Conservation (phyloP, 2,888 invertebrate species). For the Antheraea assamensis region DNA sequence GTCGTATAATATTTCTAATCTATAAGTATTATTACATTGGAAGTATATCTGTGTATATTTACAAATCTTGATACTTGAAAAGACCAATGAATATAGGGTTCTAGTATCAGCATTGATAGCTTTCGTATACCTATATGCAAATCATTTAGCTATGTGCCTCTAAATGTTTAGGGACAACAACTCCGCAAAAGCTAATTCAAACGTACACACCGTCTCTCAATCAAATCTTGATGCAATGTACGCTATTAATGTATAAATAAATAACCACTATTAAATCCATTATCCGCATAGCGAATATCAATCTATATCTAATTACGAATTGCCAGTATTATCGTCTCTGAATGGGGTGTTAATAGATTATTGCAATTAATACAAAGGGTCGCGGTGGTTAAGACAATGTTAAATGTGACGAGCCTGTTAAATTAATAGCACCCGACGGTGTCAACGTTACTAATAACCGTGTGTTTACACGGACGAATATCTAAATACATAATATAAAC, state of each 20-base stretch:
- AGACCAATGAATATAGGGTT: no score
- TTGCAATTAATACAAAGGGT: slow-evolving; percentile 1
- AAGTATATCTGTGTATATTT: no score
- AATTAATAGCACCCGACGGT: neutral
- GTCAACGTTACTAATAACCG: neutral
- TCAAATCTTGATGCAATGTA: neutral
- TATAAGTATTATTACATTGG: no score
- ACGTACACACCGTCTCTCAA: neutral
- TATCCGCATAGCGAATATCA: neutral
- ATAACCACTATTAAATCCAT: neutral
- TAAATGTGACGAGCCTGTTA: slow-evolving; percentile 6
- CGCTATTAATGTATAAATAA: neutral
- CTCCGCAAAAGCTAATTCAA: no score
- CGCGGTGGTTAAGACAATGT: neutral
- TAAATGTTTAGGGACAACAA: no score
- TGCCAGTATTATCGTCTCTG: neutral
- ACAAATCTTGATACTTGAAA: no score
- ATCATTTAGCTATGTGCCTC: no score
- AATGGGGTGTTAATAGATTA: neutral
- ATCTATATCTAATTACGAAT: neutral
- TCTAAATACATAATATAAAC: neutral
- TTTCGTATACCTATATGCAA: no score
- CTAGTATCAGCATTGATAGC: no score
- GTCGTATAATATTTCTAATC: no score
- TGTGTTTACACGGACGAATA: neutral